phyloP scores from a whole-genome alignment of 2,888 invertebrate genomes.

The Tenthredo mesomela region DNA sequence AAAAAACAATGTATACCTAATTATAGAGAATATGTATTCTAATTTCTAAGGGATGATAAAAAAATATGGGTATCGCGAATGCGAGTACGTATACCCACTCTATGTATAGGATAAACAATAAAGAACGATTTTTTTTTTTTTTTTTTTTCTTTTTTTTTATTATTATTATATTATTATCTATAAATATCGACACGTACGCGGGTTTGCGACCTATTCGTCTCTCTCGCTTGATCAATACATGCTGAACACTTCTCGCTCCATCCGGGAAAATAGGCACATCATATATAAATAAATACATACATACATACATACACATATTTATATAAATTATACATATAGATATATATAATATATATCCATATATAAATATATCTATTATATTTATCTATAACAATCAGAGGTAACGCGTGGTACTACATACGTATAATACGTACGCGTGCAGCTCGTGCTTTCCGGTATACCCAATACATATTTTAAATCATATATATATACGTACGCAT shows the following conservation, averaged over 20 bases:
- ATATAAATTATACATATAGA: not conserved
- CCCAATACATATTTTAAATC: not conserved
- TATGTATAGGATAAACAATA: not conserved
- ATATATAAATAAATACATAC: not conserved
- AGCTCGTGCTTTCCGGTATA: conserved; percentile 9
- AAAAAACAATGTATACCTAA: too few relatives aligned
- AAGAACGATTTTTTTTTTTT: not conserved
- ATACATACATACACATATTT: not conserved
- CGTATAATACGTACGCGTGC: not conserved
- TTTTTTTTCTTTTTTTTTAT: not conserved
- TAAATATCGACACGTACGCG: conserved; percentile 38
- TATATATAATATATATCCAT: too few relatives aligned
- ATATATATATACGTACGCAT: not conserved
- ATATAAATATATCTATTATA: too few relatives aligned
- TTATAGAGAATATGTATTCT: too few relatives aligned
- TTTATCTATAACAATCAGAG: too few relatives aligned
- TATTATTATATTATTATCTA: conserved; percentile 26
- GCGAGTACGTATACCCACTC: not conserved
- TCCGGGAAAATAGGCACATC: conserved; percentile 10
- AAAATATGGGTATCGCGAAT: not conserved
- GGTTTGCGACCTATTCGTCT: not conserved
- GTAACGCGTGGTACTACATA: not conserved
- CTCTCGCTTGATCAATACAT: conserved; percentile 42
- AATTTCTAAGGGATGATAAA: too few relatives aligned
- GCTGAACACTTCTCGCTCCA: not conserved